Percentiles rank a stretch among this genome's conserved stretches.
These are phyloP conservation scores for Akabosia matsudoensis DNA, from an alignment of 1,140 invertebrate species.

Conservation along the genomic window DNA sequence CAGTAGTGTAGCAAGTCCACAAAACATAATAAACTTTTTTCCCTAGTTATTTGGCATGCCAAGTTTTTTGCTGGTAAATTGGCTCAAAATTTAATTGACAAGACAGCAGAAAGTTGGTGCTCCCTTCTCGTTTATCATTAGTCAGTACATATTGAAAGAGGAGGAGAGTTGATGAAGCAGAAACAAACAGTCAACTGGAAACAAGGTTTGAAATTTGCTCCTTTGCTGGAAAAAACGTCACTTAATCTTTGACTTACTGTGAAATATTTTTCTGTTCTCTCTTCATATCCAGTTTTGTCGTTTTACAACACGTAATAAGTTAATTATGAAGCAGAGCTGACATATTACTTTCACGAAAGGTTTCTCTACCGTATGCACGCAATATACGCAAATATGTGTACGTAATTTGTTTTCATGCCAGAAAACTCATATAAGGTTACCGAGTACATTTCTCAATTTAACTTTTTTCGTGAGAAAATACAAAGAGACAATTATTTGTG, in stretches of 20 bases:
- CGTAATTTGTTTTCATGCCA: too few relatives aligned
- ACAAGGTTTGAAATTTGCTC: too few relatives aligned
- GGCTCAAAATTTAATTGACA: slow-evolving; percentile 11
- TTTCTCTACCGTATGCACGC: too few relatives aligned
- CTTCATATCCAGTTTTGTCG: too few relatives aligned
- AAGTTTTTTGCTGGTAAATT: not conserved
- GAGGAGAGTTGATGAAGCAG: not conserved
- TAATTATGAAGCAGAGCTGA: too few relatives aligned
- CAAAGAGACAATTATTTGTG: not conserved
- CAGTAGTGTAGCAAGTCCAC: not conserved
- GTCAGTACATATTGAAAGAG: not conserved
- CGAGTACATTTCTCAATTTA: not conserved
- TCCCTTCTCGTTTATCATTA: not conserved
- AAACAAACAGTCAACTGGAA: too few relatives aligned
- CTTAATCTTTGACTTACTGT: too few relatives aligned
- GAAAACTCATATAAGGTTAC: not conserved
- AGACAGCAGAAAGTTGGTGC: not conserved
- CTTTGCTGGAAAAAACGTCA: too few relatives aligned
- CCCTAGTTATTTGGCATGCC: not conserved
- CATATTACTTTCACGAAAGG: too few relatives aligned
- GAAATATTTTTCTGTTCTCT: too few relatives aligned
- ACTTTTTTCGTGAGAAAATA: not conserved
- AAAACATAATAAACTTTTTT: not conserved
- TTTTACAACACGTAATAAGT: too few relatives aligned
- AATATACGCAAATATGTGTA: too few relatives aligned